Percentiles rank a stretch among this genome's conserved stretches.
Conservation (phyloP, 64 coral and sea anemone genomes). For the Porites lutea region DNA sequence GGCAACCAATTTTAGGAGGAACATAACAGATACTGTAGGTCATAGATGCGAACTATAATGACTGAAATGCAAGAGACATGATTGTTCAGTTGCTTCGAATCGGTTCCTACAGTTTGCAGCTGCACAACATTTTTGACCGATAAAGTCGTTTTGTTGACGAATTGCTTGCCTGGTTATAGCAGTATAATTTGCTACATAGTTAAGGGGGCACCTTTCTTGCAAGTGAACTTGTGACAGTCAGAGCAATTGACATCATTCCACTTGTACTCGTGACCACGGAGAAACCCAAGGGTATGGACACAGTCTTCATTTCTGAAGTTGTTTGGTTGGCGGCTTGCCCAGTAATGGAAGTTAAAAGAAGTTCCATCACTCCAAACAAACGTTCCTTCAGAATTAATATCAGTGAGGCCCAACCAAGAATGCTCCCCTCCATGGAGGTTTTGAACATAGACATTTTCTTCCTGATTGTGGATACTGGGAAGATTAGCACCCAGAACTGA, state of each 20-base stretch:
- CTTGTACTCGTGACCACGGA: not conserved
- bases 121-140: too few species aligned
- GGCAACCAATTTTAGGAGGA: too few species aligned
- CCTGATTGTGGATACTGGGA: slow-evolving; percentile 25
- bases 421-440: slow-evolving; percentile 6
- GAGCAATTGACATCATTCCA: slow-evolving; percentile 44
- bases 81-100: too few species aligned
- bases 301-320: slow-evolving; percentile 31
- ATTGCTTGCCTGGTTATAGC: too few species aligned
- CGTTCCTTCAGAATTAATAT: slow-evolving; percentile 27
- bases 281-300: slow-evolving; percentile 37
- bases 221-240: slow-evolving; percentile 70
- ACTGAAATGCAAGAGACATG: too few species aligned
- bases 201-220: slow-evolving; percentile 20
- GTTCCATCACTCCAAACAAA: slow-evolving; percentile 31
- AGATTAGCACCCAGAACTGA: slow-evolving; percentile 18
- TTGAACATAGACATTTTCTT: slow-evolving; percentile 68
- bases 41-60: too few species aligned
- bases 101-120: too few species aligned
- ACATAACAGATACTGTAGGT: too few species aligned
- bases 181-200: too few species aligned
- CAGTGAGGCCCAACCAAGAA: slow-evolving; percentile 53
- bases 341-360: slow-evolving; percentile 43
- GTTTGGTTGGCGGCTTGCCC: slow-evolving; percentile 13
- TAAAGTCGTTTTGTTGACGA: too few species aligned